Evolutionary conservation across 2,113 vertebrate genomes (phyloP), one percentile per base, ranked within the genome.

Genomic region (Oplegnathus fasciatus): DNA sequence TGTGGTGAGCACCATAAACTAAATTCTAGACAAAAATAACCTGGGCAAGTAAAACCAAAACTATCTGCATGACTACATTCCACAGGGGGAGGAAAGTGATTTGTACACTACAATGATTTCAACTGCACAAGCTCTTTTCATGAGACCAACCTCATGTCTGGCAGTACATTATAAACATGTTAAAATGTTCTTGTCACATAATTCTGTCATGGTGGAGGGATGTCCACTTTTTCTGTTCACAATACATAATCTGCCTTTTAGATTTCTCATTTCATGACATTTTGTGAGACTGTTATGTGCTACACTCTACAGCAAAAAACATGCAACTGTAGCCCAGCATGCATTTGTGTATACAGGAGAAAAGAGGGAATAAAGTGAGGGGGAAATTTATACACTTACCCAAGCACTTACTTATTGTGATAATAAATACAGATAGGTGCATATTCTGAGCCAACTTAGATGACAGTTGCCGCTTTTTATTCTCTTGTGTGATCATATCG

Each of bases 391-490:
- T 28, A 94, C 94, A 98, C 97, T 99, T 98, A 99, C 98, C 98
- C 96, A 98, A 88, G 96, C 93, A 95, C 93, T 88, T 94, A 94
- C 92, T 95, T 93, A 97, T 94, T 93, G 93, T 95, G 73, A 92
- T 93, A 93, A 95, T 95, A 96, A 95, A 92, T 86, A 95, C 95
- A 90, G 72, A 96, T 96, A 96, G 97, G 96, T 98, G 98, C 97
- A 99, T 98, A 99, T 99, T 99, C 98, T 98, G 98, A 98, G 98
- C 98, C 98, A 99, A 99, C 98, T 99, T 99, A 99, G 98, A 99
- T 99, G 98, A 96, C 98, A 99, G 98, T 99, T 99, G 98, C 95
- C 96, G 97, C 97, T 96, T 97, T 93, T 92, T 86, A 92, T 94
- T 95, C 86, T 94, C 93, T 94, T 90, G 90, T 96, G 96, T 94